Percentiles rank a stretch among this genome's conserved stretches.
phyloP scores from a whole-genome alignment of 2,113 vertebrate genomes.

The Rutilus rutilus region DNA sequence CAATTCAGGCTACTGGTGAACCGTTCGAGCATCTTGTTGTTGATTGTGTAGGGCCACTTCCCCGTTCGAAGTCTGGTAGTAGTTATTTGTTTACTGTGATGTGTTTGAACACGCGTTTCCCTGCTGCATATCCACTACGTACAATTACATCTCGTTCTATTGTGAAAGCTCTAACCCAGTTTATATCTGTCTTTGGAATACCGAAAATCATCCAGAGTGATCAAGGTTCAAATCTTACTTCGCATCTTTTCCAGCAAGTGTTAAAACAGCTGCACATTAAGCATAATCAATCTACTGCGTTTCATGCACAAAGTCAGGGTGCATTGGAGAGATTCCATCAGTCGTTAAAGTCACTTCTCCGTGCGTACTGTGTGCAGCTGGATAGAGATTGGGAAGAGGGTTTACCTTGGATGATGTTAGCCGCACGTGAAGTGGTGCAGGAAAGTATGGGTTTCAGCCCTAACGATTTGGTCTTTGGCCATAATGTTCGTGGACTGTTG shows the following conservation, averaged over 20 bases:
- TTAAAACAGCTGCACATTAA: background rate
- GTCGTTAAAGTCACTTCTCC: no score
- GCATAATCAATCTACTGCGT: background rate
- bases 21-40: no score
- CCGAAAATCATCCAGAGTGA: background rate
- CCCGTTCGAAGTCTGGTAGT: no score
- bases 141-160: background rate
- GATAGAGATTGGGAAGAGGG: no score
- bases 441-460: no score
- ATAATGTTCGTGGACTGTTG: no score
- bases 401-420: no score
- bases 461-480: no score
- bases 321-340: background rate
- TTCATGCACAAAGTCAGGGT: background rate
- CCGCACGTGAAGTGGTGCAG: no score
- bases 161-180: background rate
- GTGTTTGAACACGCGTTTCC: background rate
- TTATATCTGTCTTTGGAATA: background rate
- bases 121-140: background rate
- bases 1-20: background rate
- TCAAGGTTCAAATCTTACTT: background rate
- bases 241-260: background rate
- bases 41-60: no score
- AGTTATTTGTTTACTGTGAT: background rate
- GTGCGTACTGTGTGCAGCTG: no score